Base-by-base conservation (phyloP, 2,888 invertebrate species). In the Andrena trimmerana region DNA sequence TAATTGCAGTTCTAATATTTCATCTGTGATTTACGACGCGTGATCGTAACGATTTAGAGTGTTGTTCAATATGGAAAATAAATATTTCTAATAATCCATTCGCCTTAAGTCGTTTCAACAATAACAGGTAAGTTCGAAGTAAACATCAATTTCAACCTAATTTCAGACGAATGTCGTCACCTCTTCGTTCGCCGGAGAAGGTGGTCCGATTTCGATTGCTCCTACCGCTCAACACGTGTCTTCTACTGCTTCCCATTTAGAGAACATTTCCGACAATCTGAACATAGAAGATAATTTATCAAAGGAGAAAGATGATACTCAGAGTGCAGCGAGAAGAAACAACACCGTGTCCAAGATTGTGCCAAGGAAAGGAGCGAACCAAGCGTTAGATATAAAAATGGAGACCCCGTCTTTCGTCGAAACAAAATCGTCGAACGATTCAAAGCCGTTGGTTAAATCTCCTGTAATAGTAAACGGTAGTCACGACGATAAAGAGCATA, bases 161-260 rank as follows among this genome's bases (percentile, higher is more conserved):
- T 83, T 83, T 10, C 74, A 83, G 83, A 52, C 16, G 48, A 50
- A 74, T 33, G 31, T n/a, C 36, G 29, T n/a, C 16, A 59, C 62
- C 2, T 54, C 83, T 67, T 67, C 69, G n/a, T 63, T 84, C n/a
- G 60, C 57, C 29, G 83, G 78, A 16, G 89, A 87, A 85, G 89
- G 88, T 65, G 89, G 88, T 31, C 83, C 85, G 29, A 75, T 88
- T 74, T 54, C 59, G 8, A 57, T 82, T n/a, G 16, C 72, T n/a
- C 27, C 71, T 33, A 68, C 48, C 8, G 63, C 10, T 29, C 59
- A 65, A 31, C 59, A 6, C 24, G 29, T 7, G 48, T 29, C 71
- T 50, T 33, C 52, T 68, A 70, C 63, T 52, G 33, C 2, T 50
- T 62, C 13, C 7, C 48, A 65, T 27, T n/a, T 54, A 62, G 59